These are phyloP conservation scores for Xylocampa areola DNA, from an alignment of 2,888 invertebrate genomes.

Conservation along the genomic window DNA sequence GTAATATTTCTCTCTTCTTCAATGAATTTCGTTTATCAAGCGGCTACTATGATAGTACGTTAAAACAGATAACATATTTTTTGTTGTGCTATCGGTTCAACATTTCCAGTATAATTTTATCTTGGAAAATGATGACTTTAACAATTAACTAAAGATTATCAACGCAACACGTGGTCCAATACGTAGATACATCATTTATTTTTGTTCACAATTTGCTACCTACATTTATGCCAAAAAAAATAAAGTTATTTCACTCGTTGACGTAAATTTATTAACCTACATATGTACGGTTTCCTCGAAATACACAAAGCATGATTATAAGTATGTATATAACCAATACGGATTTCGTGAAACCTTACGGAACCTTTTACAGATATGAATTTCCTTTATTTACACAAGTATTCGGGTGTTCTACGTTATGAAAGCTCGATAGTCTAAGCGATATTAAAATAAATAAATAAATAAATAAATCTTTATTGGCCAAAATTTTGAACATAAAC, in stretches of 20 bases:
- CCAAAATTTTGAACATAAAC: too few species aligned
- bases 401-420: neutral
- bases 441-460: too few species aligned
- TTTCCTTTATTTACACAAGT: conserved; percentile 1
- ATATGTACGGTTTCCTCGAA: neutral
- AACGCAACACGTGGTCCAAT: too few species aligned
- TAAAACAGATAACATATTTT: too few species aligned
- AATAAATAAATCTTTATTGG: too few species aligned
- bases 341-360: conserved; percentile 1
- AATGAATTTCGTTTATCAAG: too few species aligned
- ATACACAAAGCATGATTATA: neutral
- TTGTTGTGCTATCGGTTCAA: too few species aligned
- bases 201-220: neutral
- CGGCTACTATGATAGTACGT: too few species aligned
- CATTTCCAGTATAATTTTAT: too few species aligned
- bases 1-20: too few species aligned
- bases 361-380: conserved; percentile 3
- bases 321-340: neutral
- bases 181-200: neutral
- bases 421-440: conserved; percentile 1
- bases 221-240: neutral
- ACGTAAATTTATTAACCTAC: neutral
- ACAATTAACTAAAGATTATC: too few species aligned
- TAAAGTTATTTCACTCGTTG: neutral
- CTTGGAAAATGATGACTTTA: too few species aligned